A percentile compares a stretch with the other conserved stretches of the same genome.
Evolutionary conservation across 2,888 invertebrate species (phyloP).

Genomic region (Leucania comma): DNA sequence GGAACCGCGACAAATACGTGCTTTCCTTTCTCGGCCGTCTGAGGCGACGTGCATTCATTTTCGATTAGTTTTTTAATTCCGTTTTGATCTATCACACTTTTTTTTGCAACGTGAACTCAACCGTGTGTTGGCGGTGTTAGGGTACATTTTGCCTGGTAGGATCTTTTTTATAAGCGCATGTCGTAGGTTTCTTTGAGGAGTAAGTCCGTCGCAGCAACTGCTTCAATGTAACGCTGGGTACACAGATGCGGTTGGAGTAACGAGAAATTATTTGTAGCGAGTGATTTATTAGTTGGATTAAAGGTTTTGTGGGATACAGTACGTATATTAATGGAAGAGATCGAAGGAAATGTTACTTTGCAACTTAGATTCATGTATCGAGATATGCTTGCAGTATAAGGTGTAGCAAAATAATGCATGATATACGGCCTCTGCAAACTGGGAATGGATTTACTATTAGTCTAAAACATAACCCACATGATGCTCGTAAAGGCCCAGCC

Average conservation of each 20-base stretch:
- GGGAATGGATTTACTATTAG: background rate
- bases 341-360: conserved; percentile 42
- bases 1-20: conserved; percentile 89
- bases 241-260: conserved; percentile 84
- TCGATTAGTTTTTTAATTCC: conserved; percentile 76
- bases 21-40: conserved; percentile 86
- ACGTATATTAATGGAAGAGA: conserved; percentile 45
- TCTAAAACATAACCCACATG: background rate
- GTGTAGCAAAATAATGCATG: conserved; percentile 5
- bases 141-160: conserved; percentile 57
- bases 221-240: conserved; percentile 76
- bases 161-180: conserved; percentile 68
- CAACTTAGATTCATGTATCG: conserved; percentile 23
- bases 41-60: conserved; percentile 88
- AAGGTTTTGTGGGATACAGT: conserved; percentile 55
- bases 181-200: conserved; percentile 77
- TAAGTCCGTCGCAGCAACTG: conserved; percentile 73
- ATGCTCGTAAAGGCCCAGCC: too few species aligned
- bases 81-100: conserved; percentile 73
- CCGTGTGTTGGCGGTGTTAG: conserved; percentile 40
- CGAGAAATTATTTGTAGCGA: conserved; percentile 79
- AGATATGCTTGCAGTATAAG: background rate
- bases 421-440: conserved; percentile 23
- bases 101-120: conserved; percentile 45
- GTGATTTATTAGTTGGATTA: conserved; percentile 70